These are phyloP conservation scores for Choristoneura rosaceana DNA, from an alignment of 2,888 invertebrate species.

Conservation along the genomic window DNA sequence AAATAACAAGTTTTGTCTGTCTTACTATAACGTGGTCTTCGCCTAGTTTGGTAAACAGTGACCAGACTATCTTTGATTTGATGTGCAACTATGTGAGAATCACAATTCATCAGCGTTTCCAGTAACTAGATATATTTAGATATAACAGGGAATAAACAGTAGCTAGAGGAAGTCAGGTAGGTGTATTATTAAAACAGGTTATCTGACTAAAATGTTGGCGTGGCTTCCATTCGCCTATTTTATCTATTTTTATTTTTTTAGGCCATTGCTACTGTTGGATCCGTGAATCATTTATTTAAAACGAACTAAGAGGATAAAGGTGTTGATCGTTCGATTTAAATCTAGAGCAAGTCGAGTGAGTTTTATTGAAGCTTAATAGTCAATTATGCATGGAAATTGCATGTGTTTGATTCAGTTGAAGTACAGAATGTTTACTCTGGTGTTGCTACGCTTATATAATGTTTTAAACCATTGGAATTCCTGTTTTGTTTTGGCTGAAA, in stretches of 20 bases:
- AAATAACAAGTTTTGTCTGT: too few species aligned
- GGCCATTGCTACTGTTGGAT: slow-evolving; percentile 33
- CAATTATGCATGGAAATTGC: not conserved
- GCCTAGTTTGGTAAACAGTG: too few species aligned
- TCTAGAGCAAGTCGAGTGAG: not conserved
- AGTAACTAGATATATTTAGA: too few species aligned
- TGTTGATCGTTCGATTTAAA: not conserved
- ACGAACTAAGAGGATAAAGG: slow-evolving; percentile 7
- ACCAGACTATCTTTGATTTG: too few species aligned
- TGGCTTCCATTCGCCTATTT: slow-evolving; percentile 20
- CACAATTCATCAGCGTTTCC: too few species aligned
- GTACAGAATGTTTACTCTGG: not conserved
- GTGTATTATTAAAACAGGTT: slow-evolving; percentile 30
- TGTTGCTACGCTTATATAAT: not conserved
- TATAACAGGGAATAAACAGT: not conserved
- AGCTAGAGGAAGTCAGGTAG: slow-evolving; percentile 15
- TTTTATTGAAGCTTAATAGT: not conserved
- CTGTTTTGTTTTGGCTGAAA: not conserved
- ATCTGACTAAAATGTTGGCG: slow-evolving; percentile 34
- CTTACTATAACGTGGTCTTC: too few species aligned
- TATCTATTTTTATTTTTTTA: slow-evolving; percentile 32
- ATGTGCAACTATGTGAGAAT: too few species aligned
- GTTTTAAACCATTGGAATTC: not conserved
- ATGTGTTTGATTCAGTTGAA: not conserved
- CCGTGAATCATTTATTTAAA: slow-evolving; percentile 36